Evolutionary conservation across 2,113 vertebrate genomes (phyloP).

Genomic region (Psilopsiagon aymara): DNA sequence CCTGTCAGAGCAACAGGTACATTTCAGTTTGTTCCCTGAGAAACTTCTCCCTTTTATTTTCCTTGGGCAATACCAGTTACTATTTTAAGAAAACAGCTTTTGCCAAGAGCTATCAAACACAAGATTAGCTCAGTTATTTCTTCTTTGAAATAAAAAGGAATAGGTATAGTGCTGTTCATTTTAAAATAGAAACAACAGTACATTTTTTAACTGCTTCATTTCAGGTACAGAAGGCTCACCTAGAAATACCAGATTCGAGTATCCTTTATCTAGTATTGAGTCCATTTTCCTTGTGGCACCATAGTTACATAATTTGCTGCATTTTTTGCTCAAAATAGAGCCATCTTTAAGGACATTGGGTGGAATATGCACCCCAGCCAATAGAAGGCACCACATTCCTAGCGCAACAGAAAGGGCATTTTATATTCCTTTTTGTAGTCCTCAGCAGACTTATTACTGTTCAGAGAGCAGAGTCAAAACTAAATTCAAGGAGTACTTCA

Average conservation of each 20-base stretch:
- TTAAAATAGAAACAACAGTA: background rate
- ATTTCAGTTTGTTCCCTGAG: background rate
- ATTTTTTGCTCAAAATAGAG: background rate
- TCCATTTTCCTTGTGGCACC: background rate
- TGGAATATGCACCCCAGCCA: background rate
- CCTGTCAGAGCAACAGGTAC: background rate
- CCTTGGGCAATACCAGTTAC: background rate
- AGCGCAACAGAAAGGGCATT: background rate
- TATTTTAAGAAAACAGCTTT: background rate
- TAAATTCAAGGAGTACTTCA: background rate
- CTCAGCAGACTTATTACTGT: background rate
- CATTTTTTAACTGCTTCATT: background rate
- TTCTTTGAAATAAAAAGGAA: background rate
- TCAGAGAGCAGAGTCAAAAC: background rate
- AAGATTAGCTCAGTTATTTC: background rate
- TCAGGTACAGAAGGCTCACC: background rate
- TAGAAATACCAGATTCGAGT: background rate
- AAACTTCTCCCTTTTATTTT: background rate
- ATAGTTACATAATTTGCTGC: background rate
- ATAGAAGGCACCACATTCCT: background rate
- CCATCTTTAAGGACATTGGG: background rate
- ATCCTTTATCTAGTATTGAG: background rate
- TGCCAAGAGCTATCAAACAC: background rate
- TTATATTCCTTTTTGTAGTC: background rate
- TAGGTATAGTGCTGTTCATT: background rate